Evolutionary conservation across 1,140 invertebrate species (phyloP).

Genomic region (Rhynchophorus ferrugineus): DNA sequence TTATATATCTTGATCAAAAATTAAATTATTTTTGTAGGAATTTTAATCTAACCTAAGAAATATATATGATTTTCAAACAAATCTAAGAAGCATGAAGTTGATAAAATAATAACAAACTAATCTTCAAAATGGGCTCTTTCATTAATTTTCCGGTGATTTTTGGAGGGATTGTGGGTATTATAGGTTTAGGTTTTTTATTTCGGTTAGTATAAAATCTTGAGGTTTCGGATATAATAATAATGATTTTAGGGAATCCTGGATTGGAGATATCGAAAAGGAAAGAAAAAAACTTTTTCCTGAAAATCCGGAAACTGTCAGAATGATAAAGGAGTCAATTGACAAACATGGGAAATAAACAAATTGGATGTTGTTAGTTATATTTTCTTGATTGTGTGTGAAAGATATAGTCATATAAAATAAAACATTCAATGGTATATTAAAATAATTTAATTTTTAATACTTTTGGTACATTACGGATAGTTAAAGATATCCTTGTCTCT

Average conservation of each 20-base stretch:
- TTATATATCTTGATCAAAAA: too few relatives aligned
- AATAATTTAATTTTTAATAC: constrained; percentile 69
- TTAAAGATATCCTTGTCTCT: constrained; percentile 77
- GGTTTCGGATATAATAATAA: not conserved
- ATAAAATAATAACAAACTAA: too few relatives aligned
- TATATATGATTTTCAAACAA: too few relatives aligned
- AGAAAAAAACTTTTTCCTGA: constrained; percentile 10
- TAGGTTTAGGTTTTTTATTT: constrained; percentile 13
- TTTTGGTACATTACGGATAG: constrained; percentile 90
- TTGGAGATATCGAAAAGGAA: constrained; percentile 17
- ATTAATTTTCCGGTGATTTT: constrained; percentile 16
- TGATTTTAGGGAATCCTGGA: constrained; percentile 12
- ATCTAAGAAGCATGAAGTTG: too few relatives aligned
- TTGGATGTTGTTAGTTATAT: not conserved
- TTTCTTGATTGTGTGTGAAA: too few relatives aligned
- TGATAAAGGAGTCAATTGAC: not conserved
- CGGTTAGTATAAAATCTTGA: constrained; percentile 17
- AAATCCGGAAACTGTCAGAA: not conserved
- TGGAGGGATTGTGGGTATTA: constrained; percentile 12
- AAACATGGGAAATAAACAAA: not conserved
- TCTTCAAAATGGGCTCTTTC: too few relatives aligned
- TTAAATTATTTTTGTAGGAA: too few relatives aligned
- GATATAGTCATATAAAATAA: not conserved
- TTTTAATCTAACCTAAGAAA: too few relatives aligned
- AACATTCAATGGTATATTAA: constrained; percentile 16